Percentiles rank a stretch among this genome's conserved stretches.
These are phyloP conservation scores for Pheosia gnoma DNA, from an alignment of 2,888 invertebrate genomes.

Conservation along the genomic window DNA sequence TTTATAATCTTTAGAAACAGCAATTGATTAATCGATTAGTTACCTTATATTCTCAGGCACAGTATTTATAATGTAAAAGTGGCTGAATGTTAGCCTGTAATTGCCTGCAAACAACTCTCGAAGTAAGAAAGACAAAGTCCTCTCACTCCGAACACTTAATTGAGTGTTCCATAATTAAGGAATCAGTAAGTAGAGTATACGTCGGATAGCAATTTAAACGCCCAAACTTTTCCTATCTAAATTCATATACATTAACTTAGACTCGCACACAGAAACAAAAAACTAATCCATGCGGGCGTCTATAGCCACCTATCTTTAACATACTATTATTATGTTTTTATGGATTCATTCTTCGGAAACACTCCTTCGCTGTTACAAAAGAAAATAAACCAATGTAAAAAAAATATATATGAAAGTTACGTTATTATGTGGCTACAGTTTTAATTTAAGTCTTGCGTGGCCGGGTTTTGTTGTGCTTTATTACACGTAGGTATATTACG, in stretches of 20 bases:
- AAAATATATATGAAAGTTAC: conserved; percentile 1
- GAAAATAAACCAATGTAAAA: not conserved
- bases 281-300: conserved; percentile 20
- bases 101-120: conserved; percentile 8
- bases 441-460: not conserved
- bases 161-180: conserved; percentile 58
- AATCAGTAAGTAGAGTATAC: conserved; percentile 43
- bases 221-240: conserved; percentile 43
- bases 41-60: not conserved
- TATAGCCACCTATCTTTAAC: not conserved
- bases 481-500: conserved; percentile 4
- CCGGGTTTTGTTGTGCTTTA: not conserved
- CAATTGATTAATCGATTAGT: not conserved
- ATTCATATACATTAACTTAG: conserved; percentile 33
- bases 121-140: conserved; percentile 41
- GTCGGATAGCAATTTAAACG: conserved; percentile 41
- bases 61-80: not conserved
- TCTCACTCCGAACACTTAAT: conserved; percentile 49
- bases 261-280: conserved; percentile 31
- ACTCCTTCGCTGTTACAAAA: not conserved
- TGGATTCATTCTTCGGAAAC: conserved; percentile 17
- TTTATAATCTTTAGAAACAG: not conserved
- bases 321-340: conserved; percentile 7
- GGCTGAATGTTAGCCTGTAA: not conserved
- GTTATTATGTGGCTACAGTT: not conserved